Evolutionary conservation across 64 coral and sea anemone species (phyloP).

Genomic region (Stylophora pistillata): DNA sequence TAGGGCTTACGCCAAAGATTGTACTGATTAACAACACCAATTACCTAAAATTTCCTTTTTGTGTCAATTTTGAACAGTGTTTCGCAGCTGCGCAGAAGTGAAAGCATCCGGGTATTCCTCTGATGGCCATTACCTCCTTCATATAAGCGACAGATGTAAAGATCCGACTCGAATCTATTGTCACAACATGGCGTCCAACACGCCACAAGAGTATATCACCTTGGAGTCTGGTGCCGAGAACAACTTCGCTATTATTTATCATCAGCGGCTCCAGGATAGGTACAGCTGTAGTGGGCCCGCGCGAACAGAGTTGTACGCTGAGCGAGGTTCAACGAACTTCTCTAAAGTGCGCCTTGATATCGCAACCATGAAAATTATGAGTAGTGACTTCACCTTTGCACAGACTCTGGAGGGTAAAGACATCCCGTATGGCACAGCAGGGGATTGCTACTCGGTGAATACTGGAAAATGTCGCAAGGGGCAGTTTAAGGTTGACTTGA

Average conservation of each 20-base stretch:
- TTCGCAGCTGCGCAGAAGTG: constrained; percentile 75
- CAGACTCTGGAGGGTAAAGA: constrained; percentile 23
- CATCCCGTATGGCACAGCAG: constrained; percentile 93
- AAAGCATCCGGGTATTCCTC: constrained; percentile 58
- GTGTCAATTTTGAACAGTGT: constrained; percentile 59
- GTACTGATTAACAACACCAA: too few relatives aligned
- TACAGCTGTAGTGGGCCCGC: constrained; percentile 76
- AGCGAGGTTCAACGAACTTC: constrained; percentile 77
- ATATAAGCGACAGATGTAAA: constrained; percentile 70
- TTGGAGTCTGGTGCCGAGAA: constrained; percentile 68
- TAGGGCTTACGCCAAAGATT: too few relatives aligned
- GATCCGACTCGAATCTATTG: constrained; percentile 87
- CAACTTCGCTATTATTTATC: constrained; percentile 84
- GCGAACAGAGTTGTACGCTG: constrained; percentile 64
- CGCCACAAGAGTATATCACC: constrained; percentile 77
- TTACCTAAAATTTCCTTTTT: neutral
- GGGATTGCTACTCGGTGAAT: constrained; percentile 93
- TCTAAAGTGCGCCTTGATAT: constrained; percentile 77
- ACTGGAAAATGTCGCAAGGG: constrained; percentile 83
- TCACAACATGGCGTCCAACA: constrained; percentile 59
- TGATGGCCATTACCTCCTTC: constrained; percentile 85
- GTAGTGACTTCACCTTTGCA: constrained; percentile 79
- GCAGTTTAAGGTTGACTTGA: constrained; percentile 83
- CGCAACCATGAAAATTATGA: constrained; percentile 53
- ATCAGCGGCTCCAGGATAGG: constrained; percentile 66